A percentile compares a stretch with the other conserved stretches of the same genome.
These are phyloP conservation scores for Anaspis maculata DNA, from an alignment of 2,888 invertebrate species.

Conservation along the genomic window DNA sequence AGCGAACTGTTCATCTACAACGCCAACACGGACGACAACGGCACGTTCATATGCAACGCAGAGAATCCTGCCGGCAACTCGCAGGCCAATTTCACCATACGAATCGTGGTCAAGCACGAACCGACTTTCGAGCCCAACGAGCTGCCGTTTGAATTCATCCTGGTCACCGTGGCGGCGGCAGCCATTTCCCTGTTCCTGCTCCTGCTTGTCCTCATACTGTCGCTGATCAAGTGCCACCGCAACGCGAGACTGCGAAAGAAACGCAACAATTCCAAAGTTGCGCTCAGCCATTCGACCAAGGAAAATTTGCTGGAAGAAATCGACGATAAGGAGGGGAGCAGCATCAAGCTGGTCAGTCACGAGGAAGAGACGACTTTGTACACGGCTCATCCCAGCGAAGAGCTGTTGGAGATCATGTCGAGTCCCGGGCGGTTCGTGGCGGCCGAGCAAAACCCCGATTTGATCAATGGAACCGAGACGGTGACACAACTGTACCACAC, in stretches of 20 bases:
- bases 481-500: constrained; percentile 25
- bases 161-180: constrained; percentile 59
- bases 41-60: constrained; percentile 77
- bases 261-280: constrained; percentile 46
- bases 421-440: constrained; percentile 47
- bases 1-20: constrained; percentile 74
- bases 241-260: constrained; percentile 44
- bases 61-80: constrained; percentile 77
- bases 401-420: constrained; percentile 24
- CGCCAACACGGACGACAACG: constrained; percentile 71
- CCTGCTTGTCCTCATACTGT: constrained; percentile 57
- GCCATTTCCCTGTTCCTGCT: constrained; percentile 57
- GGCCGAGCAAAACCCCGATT: constrained; percentile 65
- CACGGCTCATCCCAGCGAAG: constrained; percentile 30
- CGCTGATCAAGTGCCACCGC: constrained; percentile 45
- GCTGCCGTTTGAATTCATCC: constrained; percentile 53
- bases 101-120: constrained; percentile 60
- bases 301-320: constrained; percentile 33
- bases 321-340: constrained; percentile 31
- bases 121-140: constrained; percentile 18
- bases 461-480: constrained; percentile 69
- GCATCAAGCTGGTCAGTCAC: constrained; percentile 23
- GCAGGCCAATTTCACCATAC: constrained; percentile 73
- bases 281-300: constrained; percentile 38
- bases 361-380: constrained; percentile 30